Percentiles rank a stretch among this genome's conserved stretches.
Conservation (phyloP, 2,888 invertebrate genomes). For the Drosophila siamana region DNA sequence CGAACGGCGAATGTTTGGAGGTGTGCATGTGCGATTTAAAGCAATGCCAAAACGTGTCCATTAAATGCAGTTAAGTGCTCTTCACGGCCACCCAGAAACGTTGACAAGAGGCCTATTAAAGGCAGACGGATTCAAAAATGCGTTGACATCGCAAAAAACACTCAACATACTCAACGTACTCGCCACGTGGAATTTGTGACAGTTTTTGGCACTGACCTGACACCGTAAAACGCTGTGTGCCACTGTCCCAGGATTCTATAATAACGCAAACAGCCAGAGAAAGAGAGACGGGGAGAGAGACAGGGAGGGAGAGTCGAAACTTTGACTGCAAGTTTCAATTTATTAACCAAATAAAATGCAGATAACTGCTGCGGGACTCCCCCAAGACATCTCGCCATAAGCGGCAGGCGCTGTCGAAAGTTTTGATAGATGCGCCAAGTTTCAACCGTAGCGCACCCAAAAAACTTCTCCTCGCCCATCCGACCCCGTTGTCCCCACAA, state of each 20-base stretch:
- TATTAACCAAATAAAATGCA: constrained; percentile 79
- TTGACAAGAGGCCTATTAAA: constrained; percentile 68
- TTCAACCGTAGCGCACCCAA: constrained; percentile 24
- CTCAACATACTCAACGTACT: constrained; percentile 3
- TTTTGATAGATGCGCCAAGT: constrained; percentile 71
- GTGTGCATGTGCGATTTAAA: constrained; percentile 46
- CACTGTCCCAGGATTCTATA: constrained; percentile 11
- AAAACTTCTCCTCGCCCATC: constrained; percentile 40
- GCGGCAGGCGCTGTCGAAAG: constrained; percentile 63
- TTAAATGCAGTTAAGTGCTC: constrained; percentile 67
- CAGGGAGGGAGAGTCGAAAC: constrained; percentile 36
- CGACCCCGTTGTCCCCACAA: not conserved
- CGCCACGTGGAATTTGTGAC: constrained; percentile 45
- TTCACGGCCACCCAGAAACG: constrained; percentile 27
- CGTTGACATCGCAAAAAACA: constrained; percentile 52
- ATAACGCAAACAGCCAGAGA: constrained; percentile 6
- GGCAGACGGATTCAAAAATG: constrained; percentile 53
- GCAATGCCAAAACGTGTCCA: constrained; percentile 48
- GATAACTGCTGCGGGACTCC: constrained; percentile 62
- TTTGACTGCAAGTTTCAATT: constrained; percentile 72
- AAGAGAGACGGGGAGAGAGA: not conserved
- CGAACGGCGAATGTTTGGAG: no score
- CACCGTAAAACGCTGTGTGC: constrained; percentile 29
- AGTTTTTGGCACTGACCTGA: constrained; percentile 47
- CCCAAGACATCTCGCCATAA: constrained; percentile 59